Evolutionary conservation across 2,797 vertebrate genomes (phyloP).

Genomic region (Malurus leucopterus): DNA sequence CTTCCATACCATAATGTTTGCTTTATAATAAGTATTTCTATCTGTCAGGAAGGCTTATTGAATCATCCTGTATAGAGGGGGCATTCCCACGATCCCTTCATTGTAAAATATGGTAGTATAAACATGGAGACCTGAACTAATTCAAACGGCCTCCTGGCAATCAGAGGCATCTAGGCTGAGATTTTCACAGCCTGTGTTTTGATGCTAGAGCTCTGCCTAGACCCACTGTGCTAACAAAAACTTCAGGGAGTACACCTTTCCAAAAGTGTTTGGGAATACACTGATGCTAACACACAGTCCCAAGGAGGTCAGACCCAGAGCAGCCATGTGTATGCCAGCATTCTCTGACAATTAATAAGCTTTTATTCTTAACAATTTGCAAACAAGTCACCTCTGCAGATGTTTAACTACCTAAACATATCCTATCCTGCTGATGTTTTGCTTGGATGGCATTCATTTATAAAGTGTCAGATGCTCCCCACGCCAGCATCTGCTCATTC

Average conservation of each 20-base stretch:
- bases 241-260: not conserved
- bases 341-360: not conserved
- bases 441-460: conserved; percentile 54
- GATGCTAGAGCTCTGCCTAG: not conserved
- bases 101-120: not conserved
- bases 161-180: not conserved
- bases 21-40: conserved; percentile 9
- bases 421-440: conserved; percentile 25
- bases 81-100: not conserved
- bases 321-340: not conserved
- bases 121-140: not conserved
- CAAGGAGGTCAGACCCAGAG: not conserved
- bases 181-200: conserved; percentile 32
- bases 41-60: not conserved
- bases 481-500: conserved; percentile 52
- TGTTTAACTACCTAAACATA: conserved; percentile 31
- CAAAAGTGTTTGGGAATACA: not conserved
- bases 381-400: conserved; percentile 31
- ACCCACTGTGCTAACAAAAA: not conserved
- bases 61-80: not conserved
- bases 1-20: not conserved
- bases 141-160: not conserved
- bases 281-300: not conserved
- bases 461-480: conserved; percentile 38
- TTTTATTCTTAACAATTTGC: not conserved